Evolutionary conservation across 2,888 invertebrate species (phyloP).

Genomic region (Atherix ibis): DNA sequence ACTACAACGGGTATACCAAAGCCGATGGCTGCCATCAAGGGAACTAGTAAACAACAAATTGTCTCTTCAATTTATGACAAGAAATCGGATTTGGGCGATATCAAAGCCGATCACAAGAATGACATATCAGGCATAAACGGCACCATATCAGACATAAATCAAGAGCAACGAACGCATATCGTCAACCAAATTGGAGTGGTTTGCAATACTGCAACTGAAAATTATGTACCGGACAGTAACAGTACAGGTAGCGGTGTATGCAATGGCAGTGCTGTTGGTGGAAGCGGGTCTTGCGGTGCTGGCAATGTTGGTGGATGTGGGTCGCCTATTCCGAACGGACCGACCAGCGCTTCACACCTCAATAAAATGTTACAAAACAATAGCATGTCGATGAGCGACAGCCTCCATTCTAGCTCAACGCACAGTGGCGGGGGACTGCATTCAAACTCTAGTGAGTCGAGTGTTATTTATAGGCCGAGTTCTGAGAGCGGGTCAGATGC

Average conservation of each 20-base stretch:
- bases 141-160: constrained; percentile 14
- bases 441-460: constrained; percentile 57
- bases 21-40: constrained; percentile 83
- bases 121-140: constrained; percentile 24
- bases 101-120: constrained; percentile 37
- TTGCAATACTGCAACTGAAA: no score
- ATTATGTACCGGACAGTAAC: no score
- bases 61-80: constrained; percentile 39
- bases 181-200: constrained; percentile 16
- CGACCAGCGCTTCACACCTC: constrained; percentile 9
- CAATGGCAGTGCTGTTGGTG: no score
- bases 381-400: constrained; percentile 47
- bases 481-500: constrained; percentile 53
- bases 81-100: constrained; percentile 17
- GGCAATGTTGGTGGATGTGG: no score
- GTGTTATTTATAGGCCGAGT: constrained; percentile 56
- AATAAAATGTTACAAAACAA: constrained; percentile 32
- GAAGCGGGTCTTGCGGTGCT: constrained; percentile 1
- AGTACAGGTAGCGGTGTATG: no score
- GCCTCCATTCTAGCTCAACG: constrained; percentile 39
- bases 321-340: constrained; percentile 12
- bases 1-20: constrained; percentile 63
- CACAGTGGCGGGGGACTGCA: constrained; percentile 44
- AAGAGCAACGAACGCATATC: constrained; percentile 18
- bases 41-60: constrained; percentile 65